Base-by-base conservation (phyloP, 2,113 vertebrate species). In the Hylia prasina region DNA sequence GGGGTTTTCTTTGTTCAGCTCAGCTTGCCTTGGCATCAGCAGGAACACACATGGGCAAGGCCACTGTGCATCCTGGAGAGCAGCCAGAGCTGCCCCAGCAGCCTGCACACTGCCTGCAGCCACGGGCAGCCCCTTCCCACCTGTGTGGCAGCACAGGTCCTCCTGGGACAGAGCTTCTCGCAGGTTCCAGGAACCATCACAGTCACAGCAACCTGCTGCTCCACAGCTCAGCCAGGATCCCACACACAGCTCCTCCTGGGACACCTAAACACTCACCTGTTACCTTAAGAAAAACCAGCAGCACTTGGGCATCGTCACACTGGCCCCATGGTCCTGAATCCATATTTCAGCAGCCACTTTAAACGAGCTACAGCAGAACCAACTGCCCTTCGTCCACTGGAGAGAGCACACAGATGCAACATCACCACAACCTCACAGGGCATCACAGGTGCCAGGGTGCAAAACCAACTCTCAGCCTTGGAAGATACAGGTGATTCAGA, bases 131-230 rank as follows among this genome's bases (percentile, higher is more conserved):
- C 27, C 72, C 42, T 45, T 75, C 33, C 47, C 72, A 37, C 9
- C 54, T n/a, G 0, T 0, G 1, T 0, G 1, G 54, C 22, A 33
- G 15, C n/a, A 60, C 23, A 37, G 20, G 2, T 35, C 27, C 51
- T 54, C 30, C 54, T 6, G 23, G 15, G 8, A 71, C 3, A 1
- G 58, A 57, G 60, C 0, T 82, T 35, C 80, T 25, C 11, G 39
- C 35, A 40, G 10, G 23, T 18, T 58, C 33, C 51, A 87, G 35
- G 30, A 82, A 21, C 11, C 42, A 84, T 4, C 33, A 13, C 13
- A 16, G 35, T 22, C 11, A 48, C 50, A 66, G 42, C 23, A 53
- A 53, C 14, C 25, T 35, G 30, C 39, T 92, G 37, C 42, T 64
- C 22, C 37, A 50, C 15, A 78, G 51, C 30, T 28, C 56, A 57